Evolutionary conservation across 1,140 invertebrate species (phyloP), one percentile per base, ranked within the genome.

Genomic region (Pteromalus puparum): DNA sequence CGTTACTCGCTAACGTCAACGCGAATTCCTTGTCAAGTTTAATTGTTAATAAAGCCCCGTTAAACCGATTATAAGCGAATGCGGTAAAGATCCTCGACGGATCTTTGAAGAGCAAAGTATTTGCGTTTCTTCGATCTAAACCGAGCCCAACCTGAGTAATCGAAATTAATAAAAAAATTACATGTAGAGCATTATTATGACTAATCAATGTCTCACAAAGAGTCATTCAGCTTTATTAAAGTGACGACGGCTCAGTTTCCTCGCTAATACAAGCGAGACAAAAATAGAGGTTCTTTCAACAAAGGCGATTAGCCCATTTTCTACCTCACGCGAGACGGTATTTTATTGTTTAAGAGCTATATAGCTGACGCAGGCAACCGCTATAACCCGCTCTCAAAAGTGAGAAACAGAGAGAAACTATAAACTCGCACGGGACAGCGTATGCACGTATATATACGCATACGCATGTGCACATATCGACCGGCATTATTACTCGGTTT

Each of bases 1-100:
- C 75, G 24, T 77, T 61, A 53, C 48, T 46, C 38, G 30, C 61
- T 61, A 77, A 61, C 75, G 75, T 61, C 46, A 30, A 30, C 30
- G 30, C 30, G 75, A 18, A 48, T 77, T 18, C 26, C 46, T 26
- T 30, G 46, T 53, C 75, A 61, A 77, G 75, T 53, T 77, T 77
- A 77, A 48, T 15, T 42, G 38, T 74, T n/a, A 21, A 74, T 38
- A 38, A 38, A 38, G 38, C 34, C 5, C 75, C 0, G 75, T 28
- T 48, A 21, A 61, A 13, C 26, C 24, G 38, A 13, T 77, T 28
- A 77, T 28, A 77, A 38, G 24, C 15, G 46, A 61, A 75, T 46
- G n/a, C 15, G 42, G 42, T 24, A 61, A 75, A 77, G 42, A 61
- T 53, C 24, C 75, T 77, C 42, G 13, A 61, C 46, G 48, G 75